A percentile compares a stretch with the other conserved stretches of the same genome.
phyloP scores from a whole-genome alignment of 2,888 invertebrate species.

The Hetaerina titia region DNA sequence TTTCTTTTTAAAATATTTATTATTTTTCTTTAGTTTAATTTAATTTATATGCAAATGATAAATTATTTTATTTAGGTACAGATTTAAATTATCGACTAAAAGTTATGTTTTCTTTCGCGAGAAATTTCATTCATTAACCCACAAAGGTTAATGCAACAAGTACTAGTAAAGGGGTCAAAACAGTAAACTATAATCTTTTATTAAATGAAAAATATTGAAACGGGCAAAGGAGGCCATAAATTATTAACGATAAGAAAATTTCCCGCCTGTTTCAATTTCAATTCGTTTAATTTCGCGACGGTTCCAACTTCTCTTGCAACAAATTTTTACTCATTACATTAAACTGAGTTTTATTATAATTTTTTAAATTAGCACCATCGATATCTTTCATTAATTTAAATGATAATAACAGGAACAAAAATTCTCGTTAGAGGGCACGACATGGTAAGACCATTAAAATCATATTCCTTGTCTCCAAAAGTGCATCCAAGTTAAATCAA shows the following conservation, averaged over 20 bases:
- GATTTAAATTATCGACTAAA: not conserved
- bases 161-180: not conserved
- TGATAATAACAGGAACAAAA: not conserved
- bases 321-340: too few species aligned
- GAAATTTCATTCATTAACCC: not conserved
- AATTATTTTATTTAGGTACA: not conserved
- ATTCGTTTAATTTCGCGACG: too few species aligned
- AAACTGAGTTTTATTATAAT: not conserved
- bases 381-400: too few species aligned
- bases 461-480: not conserved
- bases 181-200: not conserved
- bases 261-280: too few species aligned
- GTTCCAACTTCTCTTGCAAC: too few species aligned
- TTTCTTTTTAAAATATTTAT: not conserved
- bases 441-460: not conserved
- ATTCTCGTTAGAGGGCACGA: not conserved
- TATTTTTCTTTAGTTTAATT: not conserved
- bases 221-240: not conserved
- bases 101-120: too few species aligned
- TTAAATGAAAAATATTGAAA: not conserved
- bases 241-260: too few species aligned
- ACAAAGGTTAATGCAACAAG: not conserved
- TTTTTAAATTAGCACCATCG: too few species aligned
- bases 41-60: not conserved
- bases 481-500: not conserved